Evolutionary conservation across 1,140 invertebrate genomes (phyloP).

Genomic region (Apis cerana): DNA sequence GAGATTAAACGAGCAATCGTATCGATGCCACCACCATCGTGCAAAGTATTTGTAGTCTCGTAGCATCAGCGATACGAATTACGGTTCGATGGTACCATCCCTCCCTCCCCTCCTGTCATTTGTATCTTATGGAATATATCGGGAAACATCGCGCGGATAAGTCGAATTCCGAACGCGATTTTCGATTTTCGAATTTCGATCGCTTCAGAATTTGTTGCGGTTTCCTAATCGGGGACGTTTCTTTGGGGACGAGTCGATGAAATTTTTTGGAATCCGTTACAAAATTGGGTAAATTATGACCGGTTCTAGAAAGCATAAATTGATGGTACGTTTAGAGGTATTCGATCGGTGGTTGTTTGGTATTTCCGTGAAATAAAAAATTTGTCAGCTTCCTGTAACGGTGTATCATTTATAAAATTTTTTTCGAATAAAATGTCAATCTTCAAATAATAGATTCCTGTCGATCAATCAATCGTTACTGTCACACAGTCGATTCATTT

Average conservation of each 20-base stretch:
- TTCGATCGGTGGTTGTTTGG: too few relatives aligned
- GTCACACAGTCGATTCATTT: neutral
- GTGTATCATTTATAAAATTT: slow-evolving; percentile 3
- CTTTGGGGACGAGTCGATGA: too few relatives aligned
- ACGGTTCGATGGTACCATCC: slow-evolving; percentile 9
- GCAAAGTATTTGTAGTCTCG: slow-evolving; percentile 51
- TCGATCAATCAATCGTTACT: neutral
- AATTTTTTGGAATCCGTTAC: too few relatives aligned
- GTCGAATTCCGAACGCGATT: neutral
- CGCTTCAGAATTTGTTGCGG: neutral
- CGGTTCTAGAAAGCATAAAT: too few relatives aligned
- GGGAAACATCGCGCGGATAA: neutral
- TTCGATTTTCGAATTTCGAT: neutral
- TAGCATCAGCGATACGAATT: slow-evolving; percentile 16
- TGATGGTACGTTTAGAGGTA: too few relatives aligned
- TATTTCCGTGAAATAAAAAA: neutral
- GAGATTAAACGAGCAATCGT: slow-evolving; percentile 58
- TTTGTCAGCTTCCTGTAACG: neutral
- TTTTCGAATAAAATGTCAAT: slow-evolving; percentile 1
- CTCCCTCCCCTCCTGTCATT: neutral
- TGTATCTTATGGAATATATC: neutral
- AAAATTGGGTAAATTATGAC: too few relatives aligned
- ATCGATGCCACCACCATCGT: slow-evolving; percentile 41
- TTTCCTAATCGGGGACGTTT: neutral
- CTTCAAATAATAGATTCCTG: neutral